Conservation (phyloP, 1,140 invertebrate species). For the Philopotamus ludificatus region DNA sequence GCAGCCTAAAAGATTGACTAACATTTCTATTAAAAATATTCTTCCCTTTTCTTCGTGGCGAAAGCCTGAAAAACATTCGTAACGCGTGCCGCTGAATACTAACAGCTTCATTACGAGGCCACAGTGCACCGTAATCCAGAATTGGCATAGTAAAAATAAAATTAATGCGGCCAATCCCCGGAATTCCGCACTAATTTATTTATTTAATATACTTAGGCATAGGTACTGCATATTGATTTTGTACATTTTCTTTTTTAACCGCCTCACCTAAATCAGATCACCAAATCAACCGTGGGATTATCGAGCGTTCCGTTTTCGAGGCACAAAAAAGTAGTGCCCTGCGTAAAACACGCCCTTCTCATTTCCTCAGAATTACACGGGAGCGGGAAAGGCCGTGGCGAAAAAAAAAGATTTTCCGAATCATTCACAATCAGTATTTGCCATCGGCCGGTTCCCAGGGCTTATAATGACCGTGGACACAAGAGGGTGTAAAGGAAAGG, state of each 20-base stretch:
- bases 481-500: not conserved
- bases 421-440: conserved; percentile 20
- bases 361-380: conserved; percentile 9
- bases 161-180: not conserved
- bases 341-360: conserved; percentile 2
- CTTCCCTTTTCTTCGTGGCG: conserved; percentile 8
- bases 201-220: no score
- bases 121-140: conserved; percentile 4
- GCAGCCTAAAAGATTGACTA: conserved; percentile 14
- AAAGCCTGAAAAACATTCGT: conserved; percentile 23
- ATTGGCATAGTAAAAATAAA: conserved; percentile 10
- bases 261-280: no score
- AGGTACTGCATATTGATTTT: no score
- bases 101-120: conserved; percentile 27
- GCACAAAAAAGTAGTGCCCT: not conserved
- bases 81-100: conserved; percentile 26
- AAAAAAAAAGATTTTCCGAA: conserved; percentile 12
- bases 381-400: not conserved
- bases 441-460: conserved; percentile 17
- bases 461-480: conserved; percentile 20
- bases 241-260: no score
- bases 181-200: not conserved
- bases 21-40: conserved; percentile 28
- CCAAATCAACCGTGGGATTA: not conserved
- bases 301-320: conserved; percentile 1